Conservation (phyloP, 2,888 invertebrate species). For the Chalcosyrphus nemorum region DNA sequence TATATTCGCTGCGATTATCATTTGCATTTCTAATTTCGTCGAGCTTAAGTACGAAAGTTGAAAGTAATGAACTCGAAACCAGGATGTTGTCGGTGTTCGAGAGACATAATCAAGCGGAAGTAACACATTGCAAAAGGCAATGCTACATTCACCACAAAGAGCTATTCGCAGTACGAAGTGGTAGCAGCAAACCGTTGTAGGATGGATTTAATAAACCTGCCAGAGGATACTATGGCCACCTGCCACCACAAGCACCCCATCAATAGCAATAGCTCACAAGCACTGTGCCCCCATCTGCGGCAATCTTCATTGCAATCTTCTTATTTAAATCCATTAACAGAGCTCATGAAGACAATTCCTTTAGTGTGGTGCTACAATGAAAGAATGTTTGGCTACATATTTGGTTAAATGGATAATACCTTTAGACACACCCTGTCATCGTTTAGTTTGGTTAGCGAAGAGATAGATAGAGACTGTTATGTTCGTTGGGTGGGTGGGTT, state of each 20-base stretch:
- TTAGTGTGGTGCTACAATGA: constrained; percentile 63
- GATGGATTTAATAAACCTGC: constrained; percentile 61
- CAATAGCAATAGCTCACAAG: constrained; percentile 43
- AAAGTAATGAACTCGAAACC: constrained; percentile 68
- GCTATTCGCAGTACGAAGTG: constrained; percentile 43
- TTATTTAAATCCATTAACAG: constrained; percentile 69
- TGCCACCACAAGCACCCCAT: constrained; percentile 51
- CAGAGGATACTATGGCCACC: constrained; percentile 59
- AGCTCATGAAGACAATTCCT: constrained; percentile 56
- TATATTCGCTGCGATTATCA: constrained; percentile 52
- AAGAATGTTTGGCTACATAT: constrained; percentile 67
- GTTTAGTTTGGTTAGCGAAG: constrained; percentile 56
- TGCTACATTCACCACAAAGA: constrained; percentile 39
- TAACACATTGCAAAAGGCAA: constrained; percentile 66
- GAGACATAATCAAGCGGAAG: constrained; percentile 63
- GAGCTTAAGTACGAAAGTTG: constrained; percentile 61
- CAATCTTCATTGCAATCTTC: constrained; percentile 57
- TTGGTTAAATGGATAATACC: constrained; percentile 68
- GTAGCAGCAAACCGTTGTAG: constrained; percentile 15
- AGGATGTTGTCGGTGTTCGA: constrained; percentile 46
- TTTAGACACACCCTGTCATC: constrained; percentile 66
- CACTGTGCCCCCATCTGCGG: constrained; percentile 38
- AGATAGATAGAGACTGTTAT: constrained; percentile 48
- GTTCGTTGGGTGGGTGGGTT: background rate
- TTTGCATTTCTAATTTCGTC: constrained; percentile 68